These are phyloP conservation scores for Hesperophylax magnus DNA, from an alignment of 1,140 invertebrate species.

Conservation along the genomic window DNA sequence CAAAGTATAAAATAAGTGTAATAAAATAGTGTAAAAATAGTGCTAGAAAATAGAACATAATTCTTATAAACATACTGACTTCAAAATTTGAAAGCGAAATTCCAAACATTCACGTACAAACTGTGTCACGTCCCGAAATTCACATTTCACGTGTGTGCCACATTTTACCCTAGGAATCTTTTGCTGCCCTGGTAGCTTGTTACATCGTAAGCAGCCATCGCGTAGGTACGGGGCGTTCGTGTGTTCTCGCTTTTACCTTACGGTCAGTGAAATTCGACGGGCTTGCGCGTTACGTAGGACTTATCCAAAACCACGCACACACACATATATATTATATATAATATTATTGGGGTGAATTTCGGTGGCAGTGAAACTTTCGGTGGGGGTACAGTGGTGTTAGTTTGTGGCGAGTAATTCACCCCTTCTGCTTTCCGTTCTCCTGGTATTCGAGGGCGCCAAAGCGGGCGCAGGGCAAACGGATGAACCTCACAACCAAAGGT, in stretches of 20 bases:
- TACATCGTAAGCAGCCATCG: conserved; percentile 13
- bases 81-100: too few species aligned
- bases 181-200: conserved; percentile 6
- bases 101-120: too few species aligned
- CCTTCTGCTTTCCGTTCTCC: conserved; percentile 20
- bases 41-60: too few species aligned
- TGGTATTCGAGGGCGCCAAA: conserved; percentile 25
- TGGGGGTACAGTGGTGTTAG: neutral
- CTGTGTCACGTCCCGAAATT: too few species aligned
- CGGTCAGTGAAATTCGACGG: conserved; percentile 17
- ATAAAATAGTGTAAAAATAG: too few species aligned
- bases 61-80: too few species aligned
- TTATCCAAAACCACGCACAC: too few species aligned
- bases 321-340: too few species aligned
- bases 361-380: too few species aligned
- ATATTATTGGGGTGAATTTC: too few species aligned
- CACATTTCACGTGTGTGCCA: too few species aligned
- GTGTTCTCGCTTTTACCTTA: neutral
- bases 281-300: neutral
- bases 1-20: too few species aligned
- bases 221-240: neutral
- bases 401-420: neutral
- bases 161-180: neutral
- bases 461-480: conserved; percentile 38
- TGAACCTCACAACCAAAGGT: conserved; percentile 40